Percentiles rank a stretch among this genome's conserved stretches.
phyloP scores from a whole-genome alignment of 2,888 invertebrate species.

The Heliconius charithonia region DNA sequence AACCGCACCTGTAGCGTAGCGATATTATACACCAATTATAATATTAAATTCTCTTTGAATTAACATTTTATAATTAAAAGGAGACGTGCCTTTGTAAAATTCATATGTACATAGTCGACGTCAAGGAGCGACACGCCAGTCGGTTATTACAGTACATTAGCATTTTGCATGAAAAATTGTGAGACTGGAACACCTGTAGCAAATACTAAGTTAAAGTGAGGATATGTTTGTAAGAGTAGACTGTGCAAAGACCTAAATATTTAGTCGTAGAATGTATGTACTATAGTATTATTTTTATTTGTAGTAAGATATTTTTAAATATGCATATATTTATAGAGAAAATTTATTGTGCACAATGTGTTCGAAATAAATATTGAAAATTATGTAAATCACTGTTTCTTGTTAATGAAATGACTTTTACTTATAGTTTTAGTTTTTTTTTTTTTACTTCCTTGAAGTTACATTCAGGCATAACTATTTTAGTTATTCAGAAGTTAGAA shows the following conservation, averaged over 20 bases:
- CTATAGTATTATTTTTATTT: neutral
- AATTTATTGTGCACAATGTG: neutral
- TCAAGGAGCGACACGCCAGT: constrained; percentile 16
- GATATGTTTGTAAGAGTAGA: constrained; percentile 1
- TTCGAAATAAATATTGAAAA: too few species aligned
- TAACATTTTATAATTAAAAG: constrained; percentile 19
- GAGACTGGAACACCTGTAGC: constrained; percentile 37
- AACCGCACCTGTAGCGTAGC: neutral
- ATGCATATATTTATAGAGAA: neutral
- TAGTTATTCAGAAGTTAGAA: too few species aligned
- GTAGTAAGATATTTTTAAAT: neutral
- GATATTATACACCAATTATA: neutral
- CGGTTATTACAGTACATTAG: constrained; percentile 30
- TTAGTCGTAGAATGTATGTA: neutral
- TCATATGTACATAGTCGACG: constrained; percentile 16
- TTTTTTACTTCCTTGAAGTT: too few species aligned
- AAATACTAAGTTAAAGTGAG: constrained; percentile 11
- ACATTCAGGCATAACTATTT: too few species aligned
- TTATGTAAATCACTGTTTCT: too few species aligned
- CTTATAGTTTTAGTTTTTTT: too few species aligned
- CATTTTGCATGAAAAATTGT: constrained; percentile 45
- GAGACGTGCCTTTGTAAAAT: constrained; percentile 17
- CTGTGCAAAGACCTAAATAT: neutral
- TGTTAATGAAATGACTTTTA: too few species aligned
- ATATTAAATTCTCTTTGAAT: constrained; percentile 16